Evolutionary conservation across 2,113 vertebrate species (phyloP).

Genomic region (Aptenodytes forsteri): DNA sequence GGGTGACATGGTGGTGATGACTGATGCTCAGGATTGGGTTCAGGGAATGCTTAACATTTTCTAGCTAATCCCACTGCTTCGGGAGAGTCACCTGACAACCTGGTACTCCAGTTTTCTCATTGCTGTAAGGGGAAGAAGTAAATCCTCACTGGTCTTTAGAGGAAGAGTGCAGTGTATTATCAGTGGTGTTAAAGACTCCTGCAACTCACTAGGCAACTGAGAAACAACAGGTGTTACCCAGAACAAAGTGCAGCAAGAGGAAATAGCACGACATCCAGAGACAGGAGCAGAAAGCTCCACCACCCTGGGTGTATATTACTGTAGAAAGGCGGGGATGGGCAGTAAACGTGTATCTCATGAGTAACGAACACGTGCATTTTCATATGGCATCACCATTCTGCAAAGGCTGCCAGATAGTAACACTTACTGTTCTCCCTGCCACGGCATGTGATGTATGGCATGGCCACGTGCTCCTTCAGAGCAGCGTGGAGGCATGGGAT

Average conservation of each 20-base stretch:
- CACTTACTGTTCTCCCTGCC: neutral
- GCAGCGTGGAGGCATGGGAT: neutral
- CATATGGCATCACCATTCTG: neutral
- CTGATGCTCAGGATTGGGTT: neutral
- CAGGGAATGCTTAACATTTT: neutral
- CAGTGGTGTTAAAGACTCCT: neutral
- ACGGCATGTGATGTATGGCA: fast-evolving
- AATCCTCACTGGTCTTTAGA: neutral
- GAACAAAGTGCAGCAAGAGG: neutral
- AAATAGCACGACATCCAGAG: neutral
- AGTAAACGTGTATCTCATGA: neutral
- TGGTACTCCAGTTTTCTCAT: neutral
- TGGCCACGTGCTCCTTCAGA: neutral
- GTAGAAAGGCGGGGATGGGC: neutral
- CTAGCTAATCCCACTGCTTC: neutral
- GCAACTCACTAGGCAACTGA: neutral
- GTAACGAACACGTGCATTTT: neutral
- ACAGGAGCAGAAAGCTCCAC: neutral
- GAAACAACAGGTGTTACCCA: neutral
- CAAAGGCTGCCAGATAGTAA: neutral
- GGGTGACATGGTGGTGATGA: neutral
- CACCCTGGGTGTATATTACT: neutral
- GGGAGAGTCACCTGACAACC: neutral
- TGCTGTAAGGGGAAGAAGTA: neutral
- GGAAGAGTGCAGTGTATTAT: neutral